Evolutionary conservation across 64 coral and sea anemone genomes (phyloP), one percentile per base, ranked within the genome.

Genomic region (Stylophora pistillata): DNA sequence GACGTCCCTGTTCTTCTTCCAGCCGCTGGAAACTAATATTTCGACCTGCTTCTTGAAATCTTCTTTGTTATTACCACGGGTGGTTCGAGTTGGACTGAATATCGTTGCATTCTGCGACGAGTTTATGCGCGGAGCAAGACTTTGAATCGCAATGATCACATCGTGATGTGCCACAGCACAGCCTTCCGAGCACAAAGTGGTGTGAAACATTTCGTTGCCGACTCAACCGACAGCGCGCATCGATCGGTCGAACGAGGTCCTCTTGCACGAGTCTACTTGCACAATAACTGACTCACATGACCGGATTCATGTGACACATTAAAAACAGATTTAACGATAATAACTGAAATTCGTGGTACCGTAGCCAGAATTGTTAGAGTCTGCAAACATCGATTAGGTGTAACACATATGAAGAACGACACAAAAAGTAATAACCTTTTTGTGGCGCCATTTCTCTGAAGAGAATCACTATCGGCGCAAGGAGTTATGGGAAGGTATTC

Each of bases 1-100:
- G 14, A 87, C 70, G 29, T 58, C 30, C 18, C 25, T 55, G 20
- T 72, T 31, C 29, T 59, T 59, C 47, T 34, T 56, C 85, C 85
- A 87, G 10, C 85, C 85, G 18, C 7, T 29, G n/a, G 77, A 29
- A 17, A 79, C 10, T 9, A 79, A 55, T 29, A 32, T 79, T 0
- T 79, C 55, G 16, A 79, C 77, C 26, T 79, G 77, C 59, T 79
- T 79, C 26, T 58, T 79, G 77, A 79, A 79, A 27, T 79, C 77
- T 28, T 79, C 77, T 31, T 79, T 79, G 55, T 79, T 79, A 29
- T 79, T 79, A 9, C 77, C 77, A 79, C 77, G 77, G 13, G 77
- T 79, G 77, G 31, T 55, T 18, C 77, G 55, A 30, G 56, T 15
- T 20, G 77, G 77, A 30, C 77, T 56, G 77, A 25, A 25, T 30